These are phyloP conservation scores for Drosophila auraria DNA, from an alignment of 1,140 invertebrate species.

Conservation along the genomic window DNA sequence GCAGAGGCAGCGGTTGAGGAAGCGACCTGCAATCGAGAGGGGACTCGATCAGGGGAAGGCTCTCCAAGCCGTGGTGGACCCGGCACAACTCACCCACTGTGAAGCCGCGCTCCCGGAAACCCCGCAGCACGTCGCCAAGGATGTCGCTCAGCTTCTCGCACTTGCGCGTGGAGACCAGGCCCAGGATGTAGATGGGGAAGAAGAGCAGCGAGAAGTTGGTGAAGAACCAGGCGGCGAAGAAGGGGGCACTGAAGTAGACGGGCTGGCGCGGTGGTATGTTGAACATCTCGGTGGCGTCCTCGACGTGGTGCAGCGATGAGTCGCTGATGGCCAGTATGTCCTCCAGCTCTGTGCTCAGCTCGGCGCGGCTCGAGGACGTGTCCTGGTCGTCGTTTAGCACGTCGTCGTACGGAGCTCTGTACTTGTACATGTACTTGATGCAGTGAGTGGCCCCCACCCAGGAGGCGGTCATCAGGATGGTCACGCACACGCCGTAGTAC, in stretches of 20 bases:
- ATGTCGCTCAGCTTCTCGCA: constrained; percentile 91
- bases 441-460: constrained; percentile 96
- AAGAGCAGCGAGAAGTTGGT: constrained; percentile 97
- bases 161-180: constrained; percentile 89
- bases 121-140: constrained; percentile 91
- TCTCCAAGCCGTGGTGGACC: background rate
- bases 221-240: constrained; percentile 97
- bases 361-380: constrained; percentile 84
- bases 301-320: constrained; percentile 84
- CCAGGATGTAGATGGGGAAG: constrained; percentile 94
- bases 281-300: constrained; percentile 83
- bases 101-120: constrained; percentile 94
- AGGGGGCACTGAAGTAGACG: constrained; percentile 90
- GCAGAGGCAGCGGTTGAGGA: constrained; percentile 92
- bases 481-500: constrained; percentile 94
- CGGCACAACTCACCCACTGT: constrained; percentile 88
- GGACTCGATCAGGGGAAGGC: too few relatives aligned
- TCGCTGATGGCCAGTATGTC: constrained; percentile 85
- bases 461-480: constrained; percentile 92
- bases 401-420: constrained; percentile 84
- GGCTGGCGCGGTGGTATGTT: constrained; percentile 78
- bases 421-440: constrained; percentile 93
- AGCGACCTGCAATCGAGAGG: constrained; percentile 87
- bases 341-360: constrained; percentile 78
- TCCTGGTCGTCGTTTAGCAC: constrained; percentile 84